Evolutionary conservation across 2,797 vertebrate species (phyloP).

Genomic region (Leontocebus nigricollis): DNA sequence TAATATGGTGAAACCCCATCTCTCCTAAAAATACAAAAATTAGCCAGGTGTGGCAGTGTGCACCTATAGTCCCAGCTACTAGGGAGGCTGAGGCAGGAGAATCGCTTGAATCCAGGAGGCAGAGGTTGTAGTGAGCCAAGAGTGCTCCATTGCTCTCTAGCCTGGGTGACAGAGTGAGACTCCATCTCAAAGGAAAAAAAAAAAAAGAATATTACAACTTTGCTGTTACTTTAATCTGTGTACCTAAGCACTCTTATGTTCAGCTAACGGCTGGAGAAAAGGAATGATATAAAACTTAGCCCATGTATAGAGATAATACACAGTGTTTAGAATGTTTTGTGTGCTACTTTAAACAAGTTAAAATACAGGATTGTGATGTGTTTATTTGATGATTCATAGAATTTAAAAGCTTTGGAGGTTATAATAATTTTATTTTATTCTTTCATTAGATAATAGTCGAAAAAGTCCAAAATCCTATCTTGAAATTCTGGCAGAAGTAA

Average conservation of each 20-base stretch:
- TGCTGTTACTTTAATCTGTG: neutral
- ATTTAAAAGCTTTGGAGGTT: neutral
- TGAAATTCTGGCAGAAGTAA: constrained; percentile 98
- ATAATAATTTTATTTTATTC: constrained; percentile 50
- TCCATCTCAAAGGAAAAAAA: too few relatives aligned
- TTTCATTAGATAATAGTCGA: constrained; percentile 88
- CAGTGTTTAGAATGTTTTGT: neutral
- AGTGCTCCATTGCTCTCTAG: too few relatives aligned
- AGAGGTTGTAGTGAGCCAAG: too few relatives aligned
- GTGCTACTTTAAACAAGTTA: neutral
- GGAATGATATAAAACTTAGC: neutral
- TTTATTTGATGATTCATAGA: neutral
- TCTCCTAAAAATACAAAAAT: too few relatives aligned
- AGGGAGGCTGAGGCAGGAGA: too few relatives aligned
- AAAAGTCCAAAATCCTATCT: constrained; percentile 96
- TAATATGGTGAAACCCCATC: too few relatives aligned
- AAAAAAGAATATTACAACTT: neutral
- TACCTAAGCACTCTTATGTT: neutral
- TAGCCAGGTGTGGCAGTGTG: too few relatives aligned
- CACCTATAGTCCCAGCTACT: too few relatives aligned
- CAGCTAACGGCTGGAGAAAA: neutral
- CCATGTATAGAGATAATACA: neutral
- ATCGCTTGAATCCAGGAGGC: too few relatives aligned
- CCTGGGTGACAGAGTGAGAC: too few relatives aligned
- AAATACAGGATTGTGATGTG: neutral